Percentiles rank a stretch among this genome's conserved stretches.
Evolutionary conservation across 2,113 vertebrate species (phyloP).

Genomic region (Corydoras maculifer): DNA sequence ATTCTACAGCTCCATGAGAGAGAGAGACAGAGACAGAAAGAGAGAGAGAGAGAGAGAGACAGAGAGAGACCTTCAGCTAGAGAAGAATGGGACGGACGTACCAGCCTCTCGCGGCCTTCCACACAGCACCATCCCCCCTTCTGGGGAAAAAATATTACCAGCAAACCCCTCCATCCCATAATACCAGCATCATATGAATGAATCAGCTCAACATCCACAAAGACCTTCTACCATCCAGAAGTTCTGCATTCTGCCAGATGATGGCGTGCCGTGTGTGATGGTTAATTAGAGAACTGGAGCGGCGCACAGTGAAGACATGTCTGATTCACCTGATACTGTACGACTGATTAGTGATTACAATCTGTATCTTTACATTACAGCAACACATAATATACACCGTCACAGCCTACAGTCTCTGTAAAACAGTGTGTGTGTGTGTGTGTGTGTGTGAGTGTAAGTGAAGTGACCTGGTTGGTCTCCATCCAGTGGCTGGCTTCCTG

Average conservation of each 20-base stretch:
- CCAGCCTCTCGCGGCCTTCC: slow-evolving; percentile 51
- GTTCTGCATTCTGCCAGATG: too few species aligned
- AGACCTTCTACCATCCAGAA: too few species aligned
- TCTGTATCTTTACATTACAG: too few species aligned
- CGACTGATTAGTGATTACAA: too few species aligned
- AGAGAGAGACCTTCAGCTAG: slow-evolving; percentile 67
- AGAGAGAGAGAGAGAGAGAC: background rate
- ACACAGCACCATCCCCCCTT: slow-evolving; percentile 18
- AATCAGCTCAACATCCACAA: too few species aligned
- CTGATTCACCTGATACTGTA: too few species aligned
- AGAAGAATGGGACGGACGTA: slow-evolving; percentile 63
- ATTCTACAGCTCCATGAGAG: slow-evolving; percentile 7
- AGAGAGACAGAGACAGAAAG: slow-evolving; percentile 56
- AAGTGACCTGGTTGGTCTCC: slow-evolving; percentile 96
- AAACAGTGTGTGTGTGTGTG: slow-evolving; percentile 5
- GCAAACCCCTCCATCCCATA: too few species aligned
- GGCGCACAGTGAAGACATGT: too few species aligned
- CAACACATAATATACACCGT: background rate
- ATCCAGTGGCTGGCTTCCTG: slow-evolving; percentile 93
- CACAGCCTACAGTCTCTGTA: slow-evolving; percentile 3
- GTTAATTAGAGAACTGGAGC: too few species aligned
- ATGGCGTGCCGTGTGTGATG: too few species aligned
- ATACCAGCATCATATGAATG: too few species aligned
- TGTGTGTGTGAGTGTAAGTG: slow-evolving; percentile 63
- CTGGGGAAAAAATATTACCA: too few species aligned